A percentile compares a stretch with the other conserved stretches of the same genome.
Evolutionary conservation across 2,113 vertebrate genomes (phyloP).

Genomic region (Rhabdomys dilectus): DNA sequence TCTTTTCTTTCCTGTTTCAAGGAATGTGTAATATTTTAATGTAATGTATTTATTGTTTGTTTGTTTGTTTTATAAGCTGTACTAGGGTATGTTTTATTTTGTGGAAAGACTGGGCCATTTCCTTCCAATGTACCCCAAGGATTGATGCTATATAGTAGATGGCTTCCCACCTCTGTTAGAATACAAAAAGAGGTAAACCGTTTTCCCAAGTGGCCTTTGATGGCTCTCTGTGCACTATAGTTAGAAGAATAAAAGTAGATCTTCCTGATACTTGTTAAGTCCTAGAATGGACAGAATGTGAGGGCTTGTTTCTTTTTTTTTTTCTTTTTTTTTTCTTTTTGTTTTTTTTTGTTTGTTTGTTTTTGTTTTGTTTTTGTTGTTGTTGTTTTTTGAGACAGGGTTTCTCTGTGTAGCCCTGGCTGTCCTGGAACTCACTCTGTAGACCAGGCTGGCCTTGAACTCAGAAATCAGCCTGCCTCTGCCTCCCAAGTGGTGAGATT

Average conservation of each 20-base stretch:
- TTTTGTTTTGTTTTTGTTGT: no score
- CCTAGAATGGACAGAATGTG: not conserved
- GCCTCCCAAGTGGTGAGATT: no score
- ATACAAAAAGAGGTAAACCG: conserved; percentile 15
- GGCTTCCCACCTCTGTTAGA: conserved; percentile 44
- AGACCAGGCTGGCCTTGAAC: no score
- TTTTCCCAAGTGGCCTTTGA: conserved; percentile 48
- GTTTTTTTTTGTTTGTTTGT: no score
- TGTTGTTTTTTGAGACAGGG: no score
- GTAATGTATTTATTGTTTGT: not conserved
- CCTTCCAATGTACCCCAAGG: conserved; percentile 19
- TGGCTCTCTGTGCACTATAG: conserved; percentile 32
- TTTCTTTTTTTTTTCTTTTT: no score
- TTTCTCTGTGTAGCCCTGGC: no score
- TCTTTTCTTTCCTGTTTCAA: not conserved
- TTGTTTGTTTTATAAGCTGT: conserved; percentile 32
- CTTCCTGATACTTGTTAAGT: conserved; percentile 58
- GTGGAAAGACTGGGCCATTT: conserved; percentile 24
- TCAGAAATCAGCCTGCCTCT: no score
- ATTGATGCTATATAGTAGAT: not conserved
- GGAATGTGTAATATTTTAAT: conserved; percentile 18
- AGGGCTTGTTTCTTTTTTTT: not conserved
- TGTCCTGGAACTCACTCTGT: no score
- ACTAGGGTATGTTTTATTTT: conserved; percentile 37
- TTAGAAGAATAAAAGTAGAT: conserved; percentile 63